phyloP scores from a whole-genome alignment of 2,113 vertebrate species.

The Campylomormyrus numenius region DNA sequence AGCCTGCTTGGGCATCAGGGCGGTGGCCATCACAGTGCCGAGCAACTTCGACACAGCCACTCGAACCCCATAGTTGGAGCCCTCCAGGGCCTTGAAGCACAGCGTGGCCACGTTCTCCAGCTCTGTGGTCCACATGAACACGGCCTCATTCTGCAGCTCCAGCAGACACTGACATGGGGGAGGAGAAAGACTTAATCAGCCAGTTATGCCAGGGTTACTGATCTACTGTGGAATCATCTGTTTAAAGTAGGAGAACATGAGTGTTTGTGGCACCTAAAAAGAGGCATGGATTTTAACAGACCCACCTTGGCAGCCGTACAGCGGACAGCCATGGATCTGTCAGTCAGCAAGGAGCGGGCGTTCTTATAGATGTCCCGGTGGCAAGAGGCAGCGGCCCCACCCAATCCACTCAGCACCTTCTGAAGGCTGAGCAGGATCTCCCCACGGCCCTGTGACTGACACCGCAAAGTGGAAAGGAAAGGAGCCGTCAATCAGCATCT shows the following conservation, averaged over 20 bases:
- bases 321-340: constrained; percentile 93
- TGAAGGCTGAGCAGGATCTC: constrained; percentile 95
- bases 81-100: constrained; percentile 94
- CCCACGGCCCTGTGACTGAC: constrained; percentile 88
- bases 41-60: constrained; percentile 91
- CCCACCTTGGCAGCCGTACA: constrained; percentile 88
- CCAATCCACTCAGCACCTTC: constrained; percentile 86
- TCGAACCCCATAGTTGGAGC: constrained; percentile 92
- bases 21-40: constrained; percentile 93
- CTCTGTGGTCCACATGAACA: constrained; percentile 98
- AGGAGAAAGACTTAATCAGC: constrained; percentile 16
- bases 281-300: constrained; percentile 15
- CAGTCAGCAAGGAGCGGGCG: constrained; percentile 84
- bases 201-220: background rate
- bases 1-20: constrained; percentile 93
- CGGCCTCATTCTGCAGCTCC: constrained; percentile 94
- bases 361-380: constrained; percentile 98
- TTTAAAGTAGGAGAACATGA: background rate
- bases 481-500: background rate
- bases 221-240: background rate
- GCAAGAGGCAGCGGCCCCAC: constrained; percentile 91
- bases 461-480: background rate
- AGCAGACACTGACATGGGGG: constrained; percentile 71
- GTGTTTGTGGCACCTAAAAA: background rate
- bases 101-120: constrained; percentile 90